Evolutionary conservation across 2,888 invertebrate genomes (phyloP).

Genomic region (Eumacrocentrus americanus): DNA sequence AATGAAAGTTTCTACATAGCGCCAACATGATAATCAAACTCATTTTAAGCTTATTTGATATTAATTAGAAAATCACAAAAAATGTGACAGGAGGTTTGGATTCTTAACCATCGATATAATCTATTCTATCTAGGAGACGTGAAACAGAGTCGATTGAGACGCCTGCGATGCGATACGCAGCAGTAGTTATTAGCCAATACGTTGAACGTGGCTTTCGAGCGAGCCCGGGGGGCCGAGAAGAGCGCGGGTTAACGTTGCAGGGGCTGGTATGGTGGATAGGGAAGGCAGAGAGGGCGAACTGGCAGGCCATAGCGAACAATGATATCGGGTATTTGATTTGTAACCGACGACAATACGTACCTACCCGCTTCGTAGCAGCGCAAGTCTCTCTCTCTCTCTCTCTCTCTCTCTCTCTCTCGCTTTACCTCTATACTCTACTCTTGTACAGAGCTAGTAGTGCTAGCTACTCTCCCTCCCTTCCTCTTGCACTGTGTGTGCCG

Average conservation of each 20-base stretch:
- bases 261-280: conserved; percentile 25
- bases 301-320: conserved; percentile 53
- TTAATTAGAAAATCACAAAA: no score
- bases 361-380: conserved; percentile 40
- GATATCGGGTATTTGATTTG: conserved; percentile 62
- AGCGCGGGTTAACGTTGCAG: conserved; percentile 11
- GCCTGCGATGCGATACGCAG: neutral
- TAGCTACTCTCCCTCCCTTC: conserved; percentile 4
- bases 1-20: no score
- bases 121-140: no score
- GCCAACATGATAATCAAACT: no score
- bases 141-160: no score
- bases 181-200: conserved; percentile 4
- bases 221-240: neutral
- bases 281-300: conserved; percentile 24
- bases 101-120: no score
- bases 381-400: conserved; percentile 25
- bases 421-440: conserved; percentile 5
- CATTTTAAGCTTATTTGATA: no score
- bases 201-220: neutral
- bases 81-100: no score
- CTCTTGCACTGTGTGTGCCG: conserved; percentile 9
- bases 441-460: no score
- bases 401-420: conserved; percentile 21
- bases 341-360: conserved; percentile 61